These are phyloP conservation scores for Vidua chalybeata DNA, from an alignment of 2,113 vertebrate genomes.

Conservation along the genomic window DNA sequence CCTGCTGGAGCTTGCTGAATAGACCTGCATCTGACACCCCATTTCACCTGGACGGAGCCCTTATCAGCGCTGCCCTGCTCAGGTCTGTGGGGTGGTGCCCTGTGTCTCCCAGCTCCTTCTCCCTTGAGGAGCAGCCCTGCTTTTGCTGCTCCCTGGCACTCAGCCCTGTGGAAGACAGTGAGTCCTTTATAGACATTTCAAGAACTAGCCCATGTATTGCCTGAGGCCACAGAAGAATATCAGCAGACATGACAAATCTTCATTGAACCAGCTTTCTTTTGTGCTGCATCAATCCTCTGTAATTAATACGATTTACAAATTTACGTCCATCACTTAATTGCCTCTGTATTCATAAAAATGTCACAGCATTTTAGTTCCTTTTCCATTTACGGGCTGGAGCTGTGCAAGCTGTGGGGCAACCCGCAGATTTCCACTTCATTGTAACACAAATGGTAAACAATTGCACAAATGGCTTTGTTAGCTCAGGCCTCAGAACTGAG, in stretches of 20 bases:
- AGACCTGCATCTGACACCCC: not conserved
- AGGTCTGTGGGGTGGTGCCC: not conserved
- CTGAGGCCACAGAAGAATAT: not conserved
- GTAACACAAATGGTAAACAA: not conserved
- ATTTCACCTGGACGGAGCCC: not conserved
- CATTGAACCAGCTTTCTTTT: not conserved
- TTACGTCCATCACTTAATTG: not conserved
- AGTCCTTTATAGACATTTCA: not conserved
- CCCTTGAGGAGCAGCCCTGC: not conserved
- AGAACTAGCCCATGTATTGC: not conserved
- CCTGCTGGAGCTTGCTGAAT: not conserved
- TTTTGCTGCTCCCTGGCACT: not conserved
- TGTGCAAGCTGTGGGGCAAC: not conserved
- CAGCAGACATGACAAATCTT: not conserved
- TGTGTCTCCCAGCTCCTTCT: not conserved
- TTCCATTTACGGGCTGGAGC: not conserved
- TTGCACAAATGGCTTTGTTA: not conserved
- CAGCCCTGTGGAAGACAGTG: not conserved
- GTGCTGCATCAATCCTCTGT: not conserved
- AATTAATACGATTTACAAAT: conserved; percentile 29
- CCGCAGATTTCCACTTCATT: not conserved
- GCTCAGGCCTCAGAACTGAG: not conserved
- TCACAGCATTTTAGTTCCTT: not conserved
- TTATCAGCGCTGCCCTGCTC: not conserved
- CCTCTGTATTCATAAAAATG: conserved; percentile 13